phyloP scores from a whole-genome alignment of 2,113 vertebrate genomes.

The Benthochromis sp. region DNA sequence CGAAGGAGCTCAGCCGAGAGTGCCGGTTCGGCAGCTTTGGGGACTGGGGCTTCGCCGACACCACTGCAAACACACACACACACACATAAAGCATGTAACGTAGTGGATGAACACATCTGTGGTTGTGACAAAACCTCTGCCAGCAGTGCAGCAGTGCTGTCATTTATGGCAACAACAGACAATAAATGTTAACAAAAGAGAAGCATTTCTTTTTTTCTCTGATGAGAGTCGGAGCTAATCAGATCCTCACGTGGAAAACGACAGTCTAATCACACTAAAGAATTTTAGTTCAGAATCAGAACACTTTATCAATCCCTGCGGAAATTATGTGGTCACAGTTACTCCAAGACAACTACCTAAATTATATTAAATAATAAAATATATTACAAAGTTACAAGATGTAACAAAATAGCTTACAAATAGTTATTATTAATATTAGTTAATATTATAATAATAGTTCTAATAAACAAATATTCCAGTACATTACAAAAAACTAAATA shows the following conservation, averaged over 20 bases:
- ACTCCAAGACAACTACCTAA: neutral
- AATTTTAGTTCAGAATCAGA: neutral
- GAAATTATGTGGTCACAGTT: neutral
- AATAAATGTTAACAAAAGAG: neutral
- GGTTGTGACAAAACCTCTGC: neutral
- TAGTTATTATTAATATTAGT: neutral
- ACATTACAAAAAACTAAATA: neutral
- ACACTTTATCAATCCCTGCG: rapidly evolving
- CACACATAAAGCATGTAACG: neutral
- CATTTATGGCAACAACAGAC: neutral
- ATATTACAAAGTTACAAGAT: neutral
- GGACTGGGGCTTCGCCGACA: constrained; percentile 88
- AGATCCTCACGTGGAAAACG: neutral
- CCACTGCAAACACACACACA: constrained; percentile 64
- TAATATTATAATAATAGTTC: neutral
- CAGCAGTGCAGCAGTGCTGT: neutral
- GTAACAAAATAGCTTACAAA: neutral
- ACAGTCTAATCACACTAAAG: neutral
- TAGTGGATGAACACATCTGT: neutral
- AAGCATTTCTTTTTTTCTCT: neutral
- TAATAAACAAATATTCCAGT: rapidly evolving
- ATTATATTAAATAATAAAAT: neutral
- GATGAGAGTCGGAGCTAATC: neutral
- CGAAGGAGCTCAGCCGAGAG: constrained; percentile 84
- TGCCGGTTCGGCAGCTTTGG: constrained; percentile 80